Evolutionary conservation across 1,140 invertebrate genomes (phyloP), one percentile per base, ranked within the genome.

Genomic region (Drosophila repleta): DNA sequence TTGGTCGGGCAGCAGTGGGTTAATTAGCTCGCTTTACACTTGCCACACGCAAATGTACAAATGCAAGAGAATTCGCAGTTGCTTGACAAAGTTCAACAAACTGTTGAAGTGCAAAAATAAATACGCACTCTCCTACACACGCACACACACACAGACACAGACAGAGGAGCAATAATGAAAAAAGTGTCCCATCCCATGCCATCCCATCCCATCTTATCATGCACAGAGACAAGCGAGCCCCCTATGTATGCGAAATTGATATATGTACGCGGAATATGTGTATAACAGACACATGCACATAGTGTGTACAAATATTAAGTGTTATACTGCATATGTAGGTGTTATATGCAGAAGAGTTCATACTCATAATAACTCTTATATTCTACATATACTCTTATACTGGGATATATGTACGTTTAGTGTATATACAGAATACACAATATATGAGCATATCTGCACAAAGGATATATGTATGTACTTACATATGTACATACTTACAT

Each of bases 21-120:
- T 71, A 63, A 53, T 57, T 76, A 46, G 13, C 24, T 52, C 35
- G 35, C 52, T 1, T 32, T 10, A 0, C 39, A 5, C 3, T 18
- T 21, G 21, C 4, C 15, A 11, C 49, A 53, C 29, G 63, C 64
- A 64, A 43, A 8, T 37, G 43, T 43, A 51, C 15, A 17, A 15
- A 15, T 48, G 70, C 49, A 49, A 61, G 39, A 55, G 41, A 61
- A 37, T 45, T 37, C n/a, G 37, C 41, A 21, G 49, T 4, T 61
- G 52, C 20, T 32, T 53, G 56, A 39, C 65, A 65, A 76, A 64
- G 74, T 77, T 78, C 78, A 81, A 74, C 63, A 82, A 81, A 74
- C 78, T 55, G 17, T 32, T 45, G 7, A 35, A 60, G 53, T 67
- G 69, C 69, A 48, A 60, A 72, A 66, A 67, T 67, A 72, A 67